Percentiles rank a stretch among this genome's conserved stretches.
Evolutionary conservation across 1,140 invertebrate species (phyloP).

Genomic region (Leptoteleia sp.): DNA sequence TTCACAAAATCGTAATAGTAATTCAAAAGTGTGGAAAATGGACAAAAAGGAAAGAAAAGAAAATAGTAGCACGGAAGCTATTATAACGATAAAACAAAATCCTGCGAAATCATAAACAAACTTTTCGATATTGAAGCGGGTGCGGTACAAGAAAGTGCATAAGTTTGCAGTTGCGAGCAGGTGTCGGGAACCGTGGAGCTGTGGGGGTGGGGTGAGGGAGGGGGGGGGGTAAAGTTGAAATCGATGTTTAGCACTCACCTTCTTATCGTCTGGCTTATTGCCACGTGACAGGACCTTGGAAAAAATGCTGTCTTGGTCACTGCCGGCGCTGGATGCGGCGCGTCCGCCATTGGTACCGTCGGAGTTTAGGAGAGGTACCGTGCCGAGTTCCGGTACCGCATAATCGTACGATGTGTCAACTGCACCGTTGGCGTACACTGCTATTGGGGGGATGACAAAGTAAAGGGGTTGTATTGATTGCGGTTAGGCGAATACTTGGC

Average conservation of each 20-base stretch:
- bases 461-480: constrained; percentile 78
- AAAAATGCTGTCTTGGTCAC: constrained; percentile 80
- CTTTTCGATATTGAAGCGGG: neutral
- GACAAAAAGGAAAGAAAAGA: no score
- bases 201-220: no score
- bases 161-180: neutral
- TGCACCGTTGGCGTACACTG: constrained; percentile 79
- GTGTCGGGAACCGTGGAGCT: no score
- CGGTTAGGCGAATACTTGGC: constrained; percentile 72
- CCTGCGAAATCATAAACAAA: neutral
- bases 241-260: constrained; percentile 70
- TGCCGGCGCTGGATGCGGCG: constrained; percentile 70
- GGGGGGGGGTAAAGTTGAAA: constrained; percentile 11
- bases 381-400: constrained; percentile 88
- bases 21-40: no score
- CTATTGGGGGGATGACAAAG: constrained; percentile 75
- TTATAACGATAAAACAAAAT: no score
- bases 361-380: constrained; percentile 84
- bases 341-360: constrained; percentile 66
- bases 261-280: constrained; percentile 79
- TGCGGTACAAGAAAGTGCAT: neutral
- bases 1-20: no score
- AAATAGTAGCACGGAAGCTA: no score
- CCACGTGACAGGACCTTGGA: constrained; percentile 78
- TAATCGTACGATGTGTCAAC: constrained; percentile 86